Percentiles rank a stretch among this genome's conserved stretches.
Conservation (phyloP, 2,797 vertebrate species). For the Hippopotamyrus pictus region DNA sequence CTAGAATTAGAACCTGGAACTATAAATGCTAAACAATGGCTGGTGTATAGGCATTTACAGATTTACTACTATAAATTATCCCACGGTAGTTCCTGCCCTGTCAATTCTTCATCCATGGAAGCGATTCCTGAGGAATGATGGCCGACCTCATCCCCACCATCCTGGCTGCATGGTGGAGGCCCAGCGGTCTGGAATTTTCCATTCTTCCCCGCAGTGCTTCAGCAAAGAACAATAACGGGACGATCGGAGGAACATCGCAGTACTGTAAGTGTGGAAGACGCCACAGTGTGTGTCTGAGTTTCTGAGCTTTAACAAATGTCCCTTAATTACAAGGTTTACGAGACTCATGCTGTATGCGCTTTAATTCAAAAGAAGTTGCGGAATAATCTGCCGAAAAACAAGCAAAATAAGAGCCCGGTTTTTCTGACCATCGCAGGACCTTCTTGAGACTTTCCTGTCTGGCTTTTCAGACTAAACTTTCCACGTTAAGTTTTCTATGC, state of each 20-base stretch:
- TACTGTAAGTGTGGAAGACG: not conserved
- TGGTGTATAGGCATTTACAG: not conserved
- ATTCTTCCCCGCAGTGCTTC: not conserved
- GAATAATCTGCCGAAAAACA: not conserved
- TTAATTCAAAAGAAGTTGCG: not conserved
- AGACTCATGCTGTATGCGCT: not conserved
- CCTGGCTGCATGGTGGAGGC: not conserved
- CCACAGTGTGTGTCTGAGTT: not conserved
- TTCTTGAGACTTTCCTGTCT: not conserved
- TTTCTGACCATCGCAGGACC: not conserved
- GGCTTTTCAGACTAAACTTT: not conserved
- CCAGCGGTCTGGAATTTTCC: not conserved
- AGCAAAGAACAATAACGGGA: not conserved
- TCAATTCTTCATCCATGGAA: not conserved
- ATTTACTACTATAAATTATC: not conserved
- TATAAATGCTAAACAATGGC: not conserved
- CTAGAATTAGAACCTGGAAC: not conserved
- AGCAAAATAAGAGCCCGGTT: not conserved
- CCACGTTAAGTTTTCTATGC: not conserved
- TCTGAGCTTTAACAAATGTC: not conserved
- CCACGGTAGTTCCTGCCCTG: not conserved
- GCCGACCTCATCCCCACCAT: not conserved
- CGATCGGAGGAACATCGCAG: not conserved
- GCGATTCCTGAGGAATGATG: not conserved
- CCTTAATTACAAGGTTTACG: not conserved